Base-by-base conservation (phyloP, 1,140 invertebrate species). In the Anadara kagoshimensis region DNA sequence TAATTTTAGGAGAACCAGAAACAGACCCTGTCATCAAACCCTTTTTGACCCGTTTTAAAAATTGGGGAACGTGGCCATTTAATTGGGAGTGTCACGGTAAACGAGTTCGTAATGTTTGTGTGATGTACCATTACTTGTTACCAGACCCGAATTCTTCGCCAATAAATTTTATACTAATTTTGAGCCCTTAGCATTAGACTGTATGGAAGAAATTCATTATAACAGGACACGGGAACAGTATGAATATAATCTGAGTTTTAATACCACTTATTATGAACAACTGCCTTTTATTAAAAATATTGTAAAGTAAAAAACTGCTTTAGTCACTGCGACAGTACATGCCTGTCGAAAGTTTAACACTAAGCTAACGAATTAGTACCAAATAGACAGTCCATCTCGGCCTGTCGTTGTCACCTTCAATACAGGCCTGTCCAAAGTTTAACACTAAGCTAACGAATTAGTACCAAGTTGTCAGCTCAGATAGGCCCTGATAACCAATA, bases 41-140 rank as follows among this genome's bases (percentile, higher is more conserved):
- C 8, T 85, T 80, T 45, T 45, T 83, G 11, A 74, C 78, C 18
- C 73, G 83, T n/a, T 83, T 76, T 67, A 85, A 85, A 70, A 80
- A 78, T 51, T 85, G 83, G 83, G 71, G 76, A 5, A 64, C 47
- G 5, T 47, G 43, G 44, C 73, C 75, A 0, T 80, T 74, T 43
- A 51, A 62, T n/a, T 66, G 62, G 36, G 63, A 54, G 10, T 83
- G 81, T 67, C 24, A 58, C 0, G 81, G 80, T 0, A 75, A 79
- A 36, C 70, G 69, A 20, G 78, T 79, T 0, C 69, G 85, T 3
- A 57, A 58, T 7, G 79, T 88, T 22, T 88, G 86, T 69, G 76
- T 88, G 1, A 88, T 69, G 69, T 89, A 1, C 70, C 78, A 1
- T 26, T 53, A 29, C 69, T 84, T 18, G 69, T 64, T 14, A 67